A percentile compares a stretch with the other conserved stretches of the same genome.
Evolutionary conservation across 2,888 invertebrate genomes (phyloP).

Genomic region (Hedychridium roseum): DNA sequence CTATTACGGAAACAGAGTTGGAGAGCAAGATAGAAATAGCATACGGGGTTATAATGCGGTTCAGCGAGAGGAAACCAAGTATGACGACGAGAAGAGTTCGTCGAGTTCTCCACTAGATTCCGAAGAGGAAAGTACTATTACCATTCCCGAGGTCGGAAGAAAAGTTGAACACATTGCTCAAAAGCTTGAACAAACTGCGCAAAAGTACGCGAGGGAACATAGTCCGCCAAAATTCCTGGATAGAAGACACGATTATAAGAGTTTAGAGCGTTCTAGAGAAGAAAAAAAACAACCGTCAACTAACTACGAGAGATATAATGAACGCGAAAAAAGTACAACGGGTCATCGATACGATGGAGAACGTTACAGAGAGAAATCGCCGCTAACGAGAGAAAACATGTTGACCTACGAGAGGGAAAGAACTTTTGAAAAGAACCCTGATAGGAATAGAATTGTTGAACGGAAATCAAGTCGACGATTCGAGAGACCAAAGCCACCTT

Average conservation of each 20-base stretch:
- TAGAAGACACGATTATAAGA: slow-evolving; percentile 47
- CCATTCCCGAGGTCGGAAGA: slow-evolving; percentile 56
- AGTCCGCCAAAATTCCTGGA: slow-evolving; percentile 60
- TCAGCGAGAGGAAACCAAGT: slow-evolving; percentile 40
- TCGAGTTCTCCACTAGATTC: slow-evolving; percentile 51
- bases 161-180: slow-evolving; percentile 62
- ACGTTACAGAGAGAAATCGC: slow-evolving; percentile 40
- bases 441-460: slow-evolving; percentile 44
- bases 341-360: slow-evolving; percentile 27
- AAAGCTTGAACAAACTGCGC: slow-evolving; percentile 61
- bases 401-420: slow-evolving; percentile 49
- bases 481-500: slow-evolving; percentile 58
- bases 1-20: slow-evolving; percentile 45
- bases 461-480: slow-evolving; percentile 48
- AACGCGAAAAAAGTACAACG: slow-evolving; percentile 21
- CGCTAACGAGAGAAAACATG: slow-evolving; percentile 1
- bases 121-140: slow-evolving; percentile 59
- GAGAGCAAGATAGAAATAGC: slow-evolving; percentile 27
- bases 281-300: slow-evolving; percentile 27
- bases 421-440: slow-evolving; percentile 51
- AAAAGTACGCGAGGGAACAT: slow-evolving; percentile 59
- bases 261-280: slow-evolving; percentile 35
- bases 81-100: slow-evolving; percentile 52
- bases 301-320: no score
- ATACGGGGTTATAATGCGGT: slow-evolving; percentile 12